phyloP scores from a whole-genome alignment of 2,888 invertebrate species.

The Cordilura impudica region DNA sequence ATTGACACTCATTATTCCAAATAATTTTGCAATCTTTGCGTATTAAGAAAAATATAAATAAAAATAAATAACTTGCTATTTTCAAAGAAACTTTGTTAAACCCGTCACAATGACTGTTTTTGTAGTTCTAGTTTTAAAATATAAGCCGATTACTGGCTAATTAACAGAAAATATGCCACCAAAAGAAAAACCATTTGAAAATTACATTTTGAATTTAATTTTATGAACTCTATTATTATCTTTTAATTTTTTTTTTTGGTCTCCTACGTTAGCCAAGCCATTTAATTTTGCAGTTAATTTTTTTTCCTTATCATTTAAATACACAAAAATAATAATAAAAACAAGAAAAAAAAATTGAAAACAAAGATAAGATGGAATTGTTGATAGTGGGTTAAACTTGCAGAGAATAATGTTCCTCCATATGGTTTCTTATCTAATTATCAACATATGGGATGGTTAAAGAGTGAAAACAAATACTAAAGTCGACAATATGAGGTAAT shows the following conservation, averaged over 20 bases:
- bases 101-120: no score
- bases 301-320: slow-evolving; percentile 28
- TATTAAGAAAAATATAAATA: no score
- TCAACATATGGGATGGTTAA: background rate
- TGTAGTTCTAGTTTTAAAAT: no score
- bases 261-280: background rate
- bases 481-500: slow-evolving; percentile 1
- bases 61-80: no score
- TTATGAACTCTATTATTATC: no score
- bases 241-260: background rate
- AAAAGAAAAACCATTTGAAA: no score
- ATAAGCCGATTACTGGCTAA: no score
- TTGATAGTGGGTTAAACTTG: slow-evolving; percentile 21
- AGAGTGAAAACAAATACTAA: background rate
- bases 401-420: background rate
- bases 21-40: no score
- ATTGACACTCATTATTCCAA: no score
- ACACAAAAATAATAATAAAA: slow-evolving; percentile 8
- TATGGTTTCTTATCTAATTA: slow-evolving; percentile 17
- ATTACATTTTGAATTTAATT: no score
- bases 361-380: slow-evolving; percentile 30
- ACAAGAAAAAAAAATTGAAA: background rate
- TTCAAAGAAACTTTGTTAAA: no score
- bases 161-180: no score
- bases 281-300: background rate